phyloP scores from a whole-genome alignment of 2,888 invertebrate species.

The Calameuta idolon region DNA sequence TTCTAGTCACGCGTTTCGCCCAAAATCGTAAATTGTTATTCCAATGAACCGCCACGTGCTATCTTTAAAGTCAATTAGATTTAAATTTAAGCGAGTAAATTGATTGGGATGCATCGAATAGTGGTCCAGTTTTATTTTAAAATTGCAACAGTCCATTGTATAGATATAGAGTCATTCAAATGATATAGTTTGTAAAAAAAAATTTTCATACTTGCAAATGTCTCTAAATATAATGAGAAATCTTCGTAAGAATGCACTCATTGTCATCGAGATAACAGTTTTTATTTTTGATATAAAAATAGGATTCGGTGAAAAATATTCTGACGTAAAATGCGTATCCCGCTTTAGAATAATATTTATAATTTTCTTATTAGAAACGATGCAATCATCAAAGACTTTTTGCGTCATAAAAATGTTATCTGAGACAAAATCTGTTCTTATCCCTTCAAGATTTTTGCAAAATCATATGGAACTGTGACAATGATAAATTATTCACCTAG shows the following conservation, averaged over 20 bases:
- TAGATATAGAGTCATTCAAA: not conserved
- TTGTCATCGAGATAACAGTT: not conserved
- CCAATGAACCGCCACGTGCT: slow-evolving; percentile 9
- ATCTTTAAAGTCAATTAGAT: slow-evolving; percentile 15
- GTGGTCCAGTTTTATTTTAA: not conserved
- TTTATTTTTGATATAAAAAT: not conserved
- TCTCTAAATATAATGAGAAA: not conserved
- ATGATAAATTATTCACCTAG: not conserved
- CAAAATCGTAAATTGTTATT: slow-evolving; percentile 16
- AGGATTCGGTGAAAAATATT: not conserved
- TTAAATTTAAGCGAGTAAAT: slow-evolving; percentile 6
- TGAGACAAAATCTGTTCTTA: not conserved
- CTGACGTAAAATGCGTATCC: not conserved
- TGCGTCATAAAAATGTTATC: not conserved
- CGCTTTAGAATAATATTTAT: not conserved
- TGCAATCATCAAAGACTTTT: not conserved
- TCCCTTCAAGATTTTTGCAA: not conserved
- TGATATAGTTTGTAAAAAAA: not conserved
- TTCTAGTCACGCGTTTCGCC: slow-evolving; percentile 16
- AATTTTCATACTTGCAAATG: not conserved
- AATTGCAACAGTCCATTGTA: not conserved
- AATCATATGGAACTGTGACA: not conserved
- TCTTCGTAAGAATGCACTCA: not conserved
- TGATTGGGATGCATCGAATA: not conserved
- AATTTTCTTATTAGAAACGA: not conserved